Conservation (phyloP, 2,113 vertebrate species). For the Pristiophorus japonicus region DNA sequence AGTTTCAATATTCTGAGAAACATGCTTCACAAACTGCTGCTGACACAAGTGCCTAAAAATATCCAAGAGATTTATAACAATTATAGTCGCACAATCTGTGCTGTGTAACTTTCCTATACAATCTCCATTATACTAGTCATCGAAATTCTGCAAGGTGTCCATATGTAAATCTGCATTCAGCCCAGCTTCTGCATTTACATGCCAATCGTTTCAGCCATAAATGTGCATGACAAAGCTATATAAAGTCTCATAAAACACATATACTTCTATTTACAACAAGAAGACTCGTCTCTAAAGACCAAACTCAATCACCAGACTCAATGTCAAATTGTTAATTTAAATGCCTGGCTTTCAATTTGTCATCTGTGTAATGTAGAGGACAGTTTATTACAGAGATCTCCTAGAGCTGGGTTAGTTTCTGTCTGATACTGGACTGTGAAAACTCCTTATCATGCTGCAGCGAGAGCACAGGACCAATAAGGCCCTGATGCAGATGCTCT, state of each 20-base stretch:
- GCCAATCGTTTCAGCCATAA: background rate
- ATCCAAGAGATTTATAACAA: slow-evolving; percentile 26
- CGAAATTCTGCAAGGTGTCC: slow-evolving; percentile 3
- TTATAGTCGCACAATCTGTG: background rate
- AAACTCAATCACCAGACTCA: background rate
- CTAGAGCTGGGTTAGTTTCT: background rate
- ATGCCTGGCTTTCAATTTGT: background rate
- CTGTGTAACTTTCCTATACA: background rate
- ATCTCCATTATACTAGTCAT: background rate
- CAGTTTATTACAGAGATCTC: background rate
- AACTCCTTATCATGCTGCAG: background rate
- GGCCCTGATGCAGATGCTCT: background rate
- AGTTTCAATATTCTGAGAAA: slow-evolving; percentile 34
- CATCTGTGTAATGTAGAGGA: background rate
- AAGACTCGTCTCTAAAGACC: background rate
- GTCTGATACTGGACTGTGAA: background rate
- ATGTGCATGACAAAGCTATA: background rate
- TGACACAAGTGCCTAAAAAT: slow-evolving; percentile 33
- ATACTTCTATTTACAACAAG: background rate
- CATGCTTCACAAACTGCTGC: slow-evolving; percentile 26
- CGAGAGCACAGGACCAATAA: background rate
- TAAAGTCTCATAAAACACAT: background rate
- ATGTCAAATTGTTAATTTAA: background rate
- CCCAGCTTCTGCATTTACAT: background rate
- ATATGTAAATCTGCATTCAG: background rate